Conservation (phyloP, 2,888 invertebrate species). For the Hirtodrosophila histrioides region DNA sequence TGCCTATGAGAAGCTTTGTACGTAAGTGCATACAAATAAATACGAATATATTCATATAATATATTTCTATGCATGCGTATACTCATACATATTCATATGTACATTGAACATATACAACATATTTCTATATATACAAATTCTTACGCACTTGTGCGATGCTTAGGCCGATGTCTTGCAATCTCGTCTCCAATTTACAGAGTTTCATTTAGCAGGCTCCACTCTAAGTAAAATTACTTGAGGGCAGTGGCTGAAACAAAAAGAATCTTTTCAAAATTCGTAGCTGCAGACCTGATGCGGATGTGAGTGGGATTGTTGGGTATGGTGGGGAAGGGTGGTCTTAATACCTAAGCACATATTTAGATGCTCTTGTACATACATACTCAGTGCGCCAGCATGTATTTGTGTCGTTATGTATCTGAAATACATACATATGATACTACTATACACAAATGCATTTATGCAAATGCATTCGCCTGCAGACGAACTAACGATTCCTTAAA, state of each 20-base stretch:
- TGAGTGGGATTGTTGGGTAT: too few species aligned
- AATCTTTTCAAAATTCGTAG: constrained; percentile 47
- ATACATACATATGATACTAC: constrained; percentile 17
- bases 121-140: constrained; percentile 11
- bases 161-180: constrained; percentile 43
- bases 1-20: background rate
- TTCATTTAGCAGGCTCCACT: constrained; percentile 39
- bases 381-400: background rate
- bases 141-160: constrained; percentile 43
- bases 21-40: background rate
- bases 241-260: constrained; percentile 58
- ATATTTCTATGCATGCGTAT: constrained; percentile 2
- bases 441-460: constrained; percentile 29
- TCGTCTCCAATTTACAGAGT: constrained; percentile 25
- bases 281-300: background rate
- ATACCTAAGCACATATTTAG: constrained; percentile 31
- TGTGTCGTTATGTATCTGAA: constrained; percentile 11
- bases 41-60: background rate
- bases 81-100: constrained; percentile 6
- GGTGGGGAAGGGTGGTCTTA: constrained; percentile 32
- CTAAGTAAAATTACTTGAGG: constrained; percentile 61
- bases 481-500: constrained; percentile 64
- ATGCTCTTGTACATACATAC: background rate
- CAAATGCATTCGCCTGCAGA: constrained; percentile 40
- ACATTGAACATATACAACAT: background rate